Evolutionary conservation across 1,140 invertebrate genomes (phyloP), one percentile per base, ranked within the genome.

Genomic region (Solenopsis fugax): DNA sequence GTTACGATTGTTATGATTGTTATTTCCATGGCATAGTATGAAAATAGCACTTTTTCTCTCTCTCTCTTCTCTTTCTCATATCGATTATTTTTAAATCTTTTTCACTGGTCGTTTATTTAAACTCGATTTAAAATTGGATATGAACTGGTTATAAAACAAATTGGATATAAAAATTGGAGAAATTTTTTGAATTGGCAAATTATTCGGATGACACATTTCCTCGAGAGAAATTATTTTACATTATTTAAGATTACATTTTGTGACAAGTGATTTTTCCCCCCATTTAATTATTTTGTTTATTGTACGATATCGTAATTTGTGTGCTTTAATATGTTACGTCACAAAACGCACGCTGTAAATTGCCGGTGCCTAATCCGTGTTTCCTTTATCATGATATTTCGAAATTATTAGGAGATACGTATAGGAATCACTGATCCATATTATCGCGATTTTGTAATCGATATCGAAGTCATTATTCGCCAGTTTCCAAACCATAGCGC

Each of bases 391-490:
- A 52, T 37, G n/a, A 52, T 52, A 56, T 54, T 60, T 45, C 21
- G 29, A 71, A 56, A n/a, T 69, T n/a, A 48, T 56, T 50, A 65
- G 1, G 29, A 52, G 45, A 29, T 45, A 45, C 16, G 9, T 58
- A 5, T 21, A 24, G 73, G 54, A 76, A 45, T 78, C 60, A n/a
- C 24, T 64, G 58, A 54, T 69, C 48, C 16, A 21, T 24, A 58
- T 75, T 41, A 75, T 54, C 62, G 48, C n/a, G 34, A 50, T 72
- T 73, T 73, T 82, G 67, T 52, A 48, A 45, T 41, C 52, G 65
- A 71, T 81, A 81, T 81, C 16, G 58, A 60, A 71, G 54, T 84
- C 58, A 75, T 84, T 84, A 73, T 24, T 73, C 65, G 80, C 24
- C 48, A 5, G 7, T 75, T 73, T 75, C 80, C 80, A 60, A 72